A percentile compares a stretch with the other conserved stretches of the same genome.
Conservation (phyloP, 2,888 invertebrate genomes). For the Entomobrya proxima region DNA sequence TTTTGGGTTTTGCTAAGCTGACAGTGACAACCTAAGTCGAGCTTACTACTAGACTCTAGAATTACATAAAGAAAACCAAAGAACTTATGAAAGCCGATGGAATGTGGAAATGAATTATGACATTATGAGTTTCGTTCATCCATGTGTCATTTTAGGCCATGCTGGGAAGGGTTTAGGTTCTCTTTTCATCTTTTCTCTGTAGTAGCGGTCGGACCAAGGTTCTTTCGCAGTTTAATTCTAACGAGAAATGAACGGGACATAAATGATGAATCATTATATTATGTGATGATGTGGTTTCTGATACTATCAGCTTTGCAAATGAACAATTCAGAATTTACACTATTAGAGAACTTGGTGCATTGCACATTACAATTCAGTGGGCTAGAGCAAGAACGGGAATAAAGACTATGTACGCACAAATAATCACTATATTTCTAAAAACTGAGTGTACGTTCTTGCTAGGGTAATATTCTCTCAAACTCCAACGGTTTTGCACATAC, state of each 20-base stretch:
- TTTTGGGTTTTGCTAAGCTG: too few species aligned
- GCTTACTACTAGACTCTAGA: background rate
- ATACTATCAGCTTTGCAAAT: background rate
- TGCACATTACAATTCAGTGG: too few species aligned
- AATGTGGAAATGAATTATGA: background rate
- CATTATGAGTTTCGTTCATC: background rate
- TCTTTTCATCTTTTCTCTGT: too few species aligned
- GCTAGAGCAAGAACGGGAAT: too few species aligned
- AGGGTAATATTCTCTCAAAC: too few species aligned
- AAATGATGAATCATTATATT: background rate
- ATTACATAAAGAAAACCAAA: background rate
- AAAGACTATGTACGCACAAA: too few species aligned
- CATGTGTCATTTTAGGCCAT: background rate
- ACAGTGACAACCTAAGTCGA: too few species aligned
- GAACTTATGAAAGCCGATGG: background rate
- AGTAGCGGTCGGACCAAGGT: background rate
- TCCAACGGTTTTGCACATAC: too few species aligned
- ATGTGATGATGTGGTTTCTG: constrained; percentile 2
- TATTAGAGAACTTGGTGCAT: too few species aligned
- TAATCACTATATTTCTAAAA: too few species aligned
- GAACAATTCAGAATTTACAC: background rate
- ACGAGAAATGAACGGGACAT: background rate
- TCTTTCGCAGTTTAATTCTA: too few species aligned
- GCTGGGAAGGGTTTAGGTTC: background rate
- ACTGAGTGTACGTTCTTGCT: too few species aligned